Base-by-base conservation (phyloP, 1,140 invertebrate genomes). In the Platyscapa corneri region DNA sequence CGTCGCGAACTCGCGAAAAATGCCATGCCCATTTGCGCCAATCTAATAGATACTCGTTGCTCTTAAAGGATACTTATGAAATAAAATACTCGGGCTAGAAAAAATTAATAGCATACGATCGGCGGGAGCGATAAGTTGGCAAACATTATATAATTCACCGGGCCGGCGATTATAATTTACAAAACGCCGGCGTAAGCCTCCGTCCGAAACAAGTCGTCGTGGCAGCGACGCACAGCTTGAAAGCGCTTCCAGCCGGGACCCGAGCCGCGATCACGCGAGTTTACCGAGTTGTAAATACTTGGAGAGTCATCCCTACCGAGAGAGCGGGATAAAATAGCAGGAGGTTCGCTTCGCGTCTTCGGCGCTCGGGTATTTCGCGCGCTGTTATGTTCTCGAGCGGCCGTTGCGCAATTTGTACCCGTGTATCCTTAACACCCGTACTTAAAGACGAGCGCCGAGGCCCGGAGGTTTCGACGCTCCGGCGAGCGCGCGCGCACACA, bases 401-500 rank as follows among this genome's bases (percentile, higher is more conserved):
- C 88, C 70, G 86, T 89, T 87, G 85, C 88, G 87, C 85, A 84
- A 84, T 89, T 89, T 89, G 88, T 87, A 84, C 60, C 82, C 70
- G 76, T 53, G 67, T 49, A 42, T 82, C 46, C 16, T 56, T 56
- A 76, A 88, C 85, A 87, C 84, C 83, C 34, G 84, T 86, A 86
- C 80, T 89, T 87, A 87, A 88, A 75, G 8, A 12, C 56, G 70
- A 74, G 39, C 70, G n/a, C n/a, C n/a, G 70, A 42, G 70, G 37
- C 70, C 37, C 70, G 70, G 67, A 60, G 49, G 49, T 10, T 53
- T 53, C 18, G 16, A 53, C 49, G 49, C 49, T 18, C 7, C 8
- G 2, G 23, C 56, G 23, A 27, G 14, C 14, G 3, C 27, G 14
- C 56, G 23, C 56, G 56, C 56, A 27, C 56, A 27, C 56, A 5